Evolutionary conservation across 2,888 invertebrate species (phyloP), one percentile per base, ranked within the genome.

Genomic region (Rhingia campestris): DNA sequence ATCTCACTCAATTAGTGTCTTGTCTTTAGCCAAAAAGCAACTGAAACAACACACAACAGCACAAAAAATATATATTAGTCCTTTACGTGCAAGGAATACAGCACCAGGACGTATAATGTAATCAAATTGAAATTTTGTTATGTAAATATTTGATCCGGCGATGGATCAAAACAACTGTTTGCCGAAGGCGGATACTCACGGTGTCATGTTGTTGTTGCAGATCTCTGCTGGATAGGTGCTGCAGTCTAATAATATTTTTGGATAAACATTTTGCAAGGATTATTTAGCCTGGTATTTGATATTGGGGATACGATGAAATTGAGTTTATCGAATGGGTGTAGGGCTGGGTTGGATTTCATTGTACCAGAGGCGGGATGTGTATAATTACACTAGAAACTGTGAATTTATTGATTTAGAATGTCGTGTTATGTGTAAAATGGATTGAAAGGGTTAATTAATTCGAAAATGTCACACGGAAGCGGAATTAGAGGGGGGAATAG

Each of bases 81-180:
- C 61, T 69, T 77, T 81, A 81, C 72, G 72, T 82, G 79, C 69
- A 69, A 64, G 41, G 69, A 54, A 84, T 74, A 80, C 43, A 12
- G 63, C 79, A 84, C 79, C 79, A 73, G 64, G 69, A 35, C 6
- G 4, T 35, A 69, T 79, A 80, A 22, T 22, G 22, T 22, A 22
- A 84, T 84, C 73, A 74, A 84, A 74, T 84, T 74, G 79, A 84
- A 84, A 70, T 79, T 80, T 73, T 63, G 58, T 67, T 84, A 63
- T 64, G 80, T 74, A 84, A 84, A 84, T 79, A 84, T 84, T 84
- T 84, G 79, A 84, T 80, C 64, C 69, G 64, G 32, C 49, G 10
- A 22, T 47, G 47, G 56, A 79, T 84, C 82, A 69, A 63, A 63
- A 35, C 49, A 32, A 22, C 47, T 41, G 54, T 33, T 32, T 6